Percentiles rank a stretch among this genome's conserved stretches.
phyloP scores from a whole-genome alignment of 2,888 invertebrate genomes.

The Aromia moschata region DNA sequence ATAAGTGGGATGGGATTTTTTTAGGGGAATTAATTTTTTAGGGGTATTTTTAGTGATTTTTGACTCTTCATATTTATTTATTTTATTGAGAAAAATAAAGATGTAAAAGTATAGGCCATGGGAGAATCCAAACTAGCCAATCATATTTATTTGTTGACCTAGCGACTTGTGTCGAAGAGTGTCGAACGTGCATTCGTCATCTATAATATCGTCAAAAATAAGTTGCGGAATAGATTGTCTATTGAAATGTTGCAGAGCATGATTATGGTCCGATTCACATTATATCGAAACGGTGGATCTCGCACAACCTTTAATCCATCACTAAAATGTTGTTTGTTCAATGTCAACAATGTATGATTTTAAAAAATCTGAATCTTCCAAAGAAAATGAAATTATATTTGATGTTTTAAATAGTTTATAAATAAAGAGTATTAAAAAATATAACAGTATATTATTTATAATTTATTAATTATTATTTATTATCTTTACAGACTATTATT shows the following conservation, averaged over 20 bases:
- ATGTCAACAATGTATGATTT: slow-evolving; percentile 3
- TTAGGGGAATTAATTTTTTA: too few relatives aligned
- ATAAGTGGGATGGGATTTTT: background rate
- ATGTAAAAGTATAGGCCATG: background rate
- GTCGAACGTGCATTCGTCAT: slow-evolving; percentile 22
- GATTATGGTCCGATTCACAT: slow-evolving; percentile 13
- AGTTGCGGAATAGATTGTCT: slow-evolving; percentile 22
- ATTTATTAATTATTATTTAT: background rate
- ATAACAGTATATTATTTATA: background rate
- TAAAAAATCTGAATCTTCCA: background rate
- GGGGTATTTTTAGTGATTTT: too few relatives aligned
- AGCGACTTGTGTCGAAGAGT: slow-evolving; percentile 14
- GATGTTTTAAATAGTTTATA: slow-evolving; percentile 6
- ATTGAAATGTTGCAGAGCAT: slow-evolving; percentile 9
- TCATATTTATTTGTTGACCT: background rate
- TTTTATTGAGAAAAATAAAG: background rate
- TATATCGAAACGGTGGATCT: slow-evolving; percentile 4
- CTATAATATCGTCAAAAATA: slow-evolving; percentile 26
- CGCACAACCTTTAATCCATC: slow-evolving; percentile 9
- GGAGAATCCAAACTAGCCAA: background rate
- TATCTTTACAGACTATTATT: background rate
- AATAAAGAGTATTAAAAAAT: slow-evolving; percentile 7
- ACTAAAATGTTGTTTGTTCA: background rate
- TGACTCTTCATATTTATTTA: background rate
- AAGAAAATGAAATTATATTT: slow-evolving; percentile 6